phyloP scores from a whole-genome alignment of 2,888 invertebrate genomes.

The Digitonthophagus gazella region DNA sequence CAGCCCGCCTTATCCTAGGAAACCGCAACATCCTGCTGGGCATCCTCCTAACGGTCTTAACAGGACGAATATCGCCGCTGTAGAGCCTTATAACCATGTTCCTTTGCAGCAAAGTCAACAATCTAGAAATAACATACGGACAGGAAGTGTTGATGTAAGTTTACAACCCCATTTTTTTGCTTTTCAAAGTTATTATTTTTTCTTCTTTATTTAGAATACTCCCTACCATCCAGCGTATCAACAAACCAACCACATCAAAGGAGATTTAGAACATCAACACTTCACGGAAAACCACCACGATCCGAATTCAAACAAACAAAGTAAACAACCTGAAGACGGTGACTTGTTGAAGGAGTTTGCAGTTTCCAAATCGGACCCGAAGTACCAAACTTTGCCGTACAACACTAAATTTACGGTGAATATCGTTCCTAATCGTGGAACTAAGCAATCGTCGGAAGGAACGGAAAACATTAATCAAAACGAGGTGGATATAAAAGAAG shows the following conservation, averaged over 20 bases:
- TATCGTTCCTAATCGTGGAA: slow-evolving; percentile 52
- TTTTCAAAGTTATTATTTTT: slow-evolving; percentile 1
- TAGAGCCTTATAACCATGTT: slow-evolving; percentile 85
- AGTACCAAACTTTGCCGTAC: slow-evolving; percentile 89
- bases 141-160: slow-evolving; percentile 47
- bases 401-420: slow-evolving; percentile 79
- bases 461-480: slow-evolving; percentile 32
- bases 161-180: background rate
- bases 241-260: slow-evolving; percentile 46
- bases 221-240: slow-evolving; percentile 51
- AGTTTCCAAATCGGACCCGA: slow-evolving; percentile 82
- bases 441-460: slow-evolving; percentile 31
- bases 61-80: slow-evolving; percentile 80
- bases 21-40: slow-evolving; percentile 42
- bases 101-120: slow-evolving; percentile 61
- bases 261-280: slow-evolving; percentile 36
- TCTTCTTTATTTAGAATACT: slow-evolving; percentile 36
- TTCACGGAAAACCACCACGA: background rate
- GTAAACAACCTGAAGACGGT: slow-evolving; percentile 40
- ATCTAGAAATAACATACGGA: slow-evolving; percentile 38
- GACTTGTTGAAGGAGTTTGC: slow-evolving; percentile 67
- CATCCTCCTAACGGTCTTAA: slow-evolving; percentile 58
- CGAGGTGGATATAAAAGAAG: slow-evolving; percentile 8
- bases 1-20: slow-evolving; percentile 45
- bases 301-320: slow-evolving; percentile 29